Evolutionary conservation across 2,797 vertebrate species (phyloP).

Genomic region (Hapalemur alaotrensis): DNA sequence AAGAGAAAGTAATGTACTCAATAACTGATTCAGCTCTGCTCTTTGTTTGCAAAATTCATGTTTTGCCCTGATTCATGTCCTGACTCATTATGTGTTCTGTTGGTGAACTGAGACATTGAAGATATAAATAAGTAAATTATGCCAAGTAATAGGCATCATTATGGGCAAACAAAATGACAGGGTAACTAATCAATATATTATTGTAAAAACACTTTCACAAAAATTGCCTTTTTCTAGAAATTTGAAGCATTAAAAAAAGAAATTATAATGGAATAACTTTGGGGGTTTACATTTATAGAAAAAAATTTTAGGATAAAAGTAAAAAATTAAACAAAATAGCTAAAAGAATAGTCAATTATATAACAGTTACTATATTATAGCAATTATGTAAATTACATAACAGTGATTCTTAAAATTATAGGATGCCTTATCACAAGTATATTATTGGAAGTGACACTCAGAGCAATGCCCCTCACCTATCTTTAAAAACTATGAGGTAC

Average conservation of each 20-base stretch:
- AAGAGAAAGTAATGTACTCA: not conserved
- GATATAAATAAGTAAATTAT: not conserved
- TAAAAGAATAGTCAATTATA: not conserved
- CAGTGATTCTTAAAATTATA: slow-evolving; percentile 27
- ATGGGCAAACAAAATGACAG: slow-evolving; percentile 5
- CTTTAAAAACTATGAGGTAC: not conserved
- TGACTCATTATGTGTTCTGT: not conserved
- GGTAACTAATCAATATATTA: not conserved
- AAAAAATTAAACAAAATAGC: slow-evolving; percentile 18
- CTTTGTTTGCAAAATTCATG: not conserved
- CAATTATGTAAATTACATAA: not conserved
- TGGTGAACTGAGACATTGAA: not conserved
- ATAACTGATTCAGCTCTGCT: not conserved
- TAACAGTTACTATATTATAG: not conserved
- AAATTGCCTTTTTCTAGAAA: slow-evolving; percentile 7
- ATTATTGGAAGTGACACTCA: not conserved
- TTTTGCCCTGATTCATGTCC: not conserved
- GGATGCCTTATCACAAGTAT: not conserved
- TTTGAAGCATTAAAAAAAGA: not conserved
- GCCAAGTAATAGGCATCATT: not conserved
- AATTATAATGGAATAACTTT: not conserved
- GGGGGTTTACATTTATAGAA: not conserved
- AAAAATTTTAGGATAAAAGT: slow-evolving; percentile 13
- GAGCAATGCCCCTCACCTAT: not conserved
- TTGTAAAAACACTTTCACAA: not conserved